phyloP scores from a whole-genome alignment of 2,888 invertebrate species.

The Fabriciana adippe region DNA sequence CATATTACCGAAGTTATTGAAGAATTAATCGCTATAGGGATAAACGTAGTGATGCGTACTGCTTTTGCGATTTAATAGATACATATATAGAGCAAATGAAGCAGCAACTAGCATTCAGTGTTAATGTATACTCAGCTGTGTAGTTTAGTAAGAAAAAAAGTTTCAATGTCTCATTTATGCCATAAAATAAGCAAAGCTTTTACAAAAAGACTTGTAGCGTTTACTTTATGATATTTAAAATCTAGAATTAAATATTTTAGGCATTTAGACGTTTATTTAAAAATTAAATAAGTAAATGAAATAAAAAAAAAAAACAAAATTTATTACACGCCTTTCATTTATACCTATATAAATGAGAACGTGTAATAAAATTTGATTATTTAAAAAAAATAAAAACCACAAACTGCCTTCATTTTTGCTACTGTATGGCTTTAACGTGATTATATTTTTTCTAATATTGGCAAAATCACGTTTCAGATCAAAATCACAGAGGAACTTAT shows the following conservation, averaged over 20 bases:
- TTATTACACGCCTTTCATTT: neutral
- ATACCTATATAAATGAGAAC: neutral
- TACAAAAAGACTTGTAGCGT: slow-evolving; percentile 2
- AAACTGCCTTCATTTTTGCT: slow-evolving; percentile 68
- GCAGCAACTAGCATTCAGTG: neutral
- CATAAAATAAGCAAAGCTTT: slow-evolving; percentile 2
- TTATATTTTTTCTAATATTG: slow-evolving; percentile 59
- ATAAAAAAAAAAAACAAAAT: neutral
- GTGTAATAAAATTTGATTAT: slow-evolving; percentile 29
- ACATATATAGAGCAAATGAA: neutral
- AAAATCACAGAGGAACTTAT: slow-evolving; percentile 38
- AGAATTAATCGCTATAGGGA: too few relatives aligned
- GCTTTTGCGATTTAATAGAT: too few relatives aligned
- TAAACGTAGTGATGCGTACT: too few relatives aligned
- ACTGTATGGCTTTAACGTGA: slow-evolving; percentile 71
- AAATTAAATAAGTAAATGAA: too few relatives aligned
- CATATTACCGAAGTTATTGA: too few relatives aligned
- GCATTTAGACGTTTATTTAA: too few relatives aligned
- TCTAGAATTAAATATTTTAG: too few relatives aligned
- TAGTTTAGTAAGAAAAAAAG: slow-evolving; percentile 7
- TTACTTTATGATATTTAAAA: neutral
- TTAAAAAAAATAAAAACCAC: slow-evolving; percentile 43
- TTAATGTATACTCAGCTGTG: slow-evolving; percentile 20
- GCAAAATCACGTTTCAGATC: neutral
- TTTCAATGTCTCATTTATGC: neutral